phyloP scores from a whole-genome alignment of 1,140 invertebrate species.

The Venturia canescens region DNA sequence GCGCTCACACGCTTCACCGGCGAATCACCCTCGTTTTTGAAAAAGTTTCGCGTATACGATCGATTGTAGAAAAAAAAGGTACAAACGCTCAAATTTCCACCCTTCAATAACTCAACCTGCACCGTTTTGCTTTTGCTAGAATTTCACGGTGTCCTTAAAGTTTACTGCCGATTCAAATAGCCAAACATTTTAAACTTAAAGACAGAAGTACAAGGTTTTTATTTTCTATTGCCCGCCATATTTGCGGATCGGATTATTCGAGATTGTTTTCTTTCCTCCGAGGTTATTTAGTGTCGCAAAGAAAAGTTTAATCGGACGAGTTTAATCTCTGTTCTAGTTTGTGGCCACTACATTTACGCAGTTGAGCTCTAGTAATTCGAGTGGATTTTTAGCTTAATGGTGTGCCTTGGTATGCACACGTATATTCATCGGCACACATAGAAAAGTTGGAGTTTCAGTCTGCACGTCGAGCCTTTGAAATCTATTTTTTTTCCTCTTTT shows the following conservation, averaged over 20 bases:
- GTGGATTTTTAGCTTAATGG: neutral
- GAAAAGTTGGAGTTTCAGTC: neutral
- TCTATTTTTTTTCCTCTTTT: conserved; percentile 39
- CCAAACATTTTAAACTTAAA: too few species aligned
- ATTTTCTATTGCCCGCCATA: too few species aligned
- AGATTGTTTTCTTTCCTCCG: neutral
- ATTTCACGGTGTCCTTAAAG: too few species aligned
- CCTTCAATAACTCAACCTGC: neutral
- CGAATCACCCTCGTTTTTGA: neutral
- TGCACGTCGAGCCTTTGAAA: conserved; percentile 5
- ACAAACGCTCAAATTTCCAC: neutral
- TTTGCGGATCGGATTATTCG: too few species aligned
- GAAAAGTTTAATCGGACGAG: neutral
- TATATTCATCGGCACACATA: neutral
- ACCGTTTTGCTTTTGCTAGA: neutral
- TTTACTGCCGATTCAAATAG: too few species aligned
- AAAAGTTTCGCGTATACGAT: neutral
- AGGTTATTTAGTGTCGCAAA: neutral
- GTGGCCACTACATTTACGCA: neutral
- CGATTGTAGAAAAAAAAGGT: neutral
- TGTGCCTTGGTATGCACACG: neutral
- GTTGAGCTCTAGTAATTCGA: neutral
- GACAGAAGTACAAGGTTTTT: too few species aligned
- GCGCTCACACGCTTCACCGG: neutral
- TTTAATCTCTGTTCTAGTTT: neutral